These are phyloP conservation scores for Drosophila neoperkinsi DNA, from an alignment of 2,888 invertebrate genomes.

Conservation along the genomic window DNA sequence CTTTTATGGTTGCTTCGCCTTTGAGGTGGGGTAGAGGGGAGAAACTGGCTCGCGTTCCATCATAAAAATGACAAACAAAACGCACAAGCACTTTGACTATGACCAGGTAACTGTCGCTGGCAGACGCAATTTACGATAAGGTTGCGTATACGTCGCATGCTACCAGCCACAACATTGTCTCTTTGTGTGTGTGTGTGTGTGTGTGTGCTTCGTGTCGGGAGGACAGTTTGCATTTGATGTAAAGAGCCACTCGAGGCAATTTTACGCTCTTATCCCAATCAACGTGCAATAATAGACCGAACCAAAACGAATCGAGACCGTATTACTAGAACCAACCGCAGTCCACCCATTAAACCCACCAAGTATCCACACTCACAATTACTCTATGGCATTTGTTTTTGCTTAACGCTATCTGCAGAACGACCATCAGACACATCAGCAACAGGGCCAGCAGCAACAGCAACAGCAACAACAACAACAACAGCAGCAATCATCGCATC, in stretches of 20 bases:
- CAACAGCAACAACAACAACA: conserved; percentile 51
- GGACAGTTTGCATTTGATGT: conserved; percentile 69
- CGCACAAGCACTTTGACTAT: conserved; percentile 23
- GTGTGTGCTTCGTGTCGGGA: conserved; percentile 24
- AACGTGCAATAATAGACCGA: conserved; percentile 65
- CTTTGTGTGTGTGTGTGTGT: conserved; percentile 11
- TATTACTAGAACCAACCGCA: conserved; percentile 20
- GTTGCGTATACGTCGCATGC: conserved; percentile 49
- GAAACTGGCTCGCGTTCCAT: conserved; percentile 26
- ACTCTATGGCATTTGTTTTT: conserved; percentile 54
- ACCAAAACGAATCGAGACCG: conserved; percentile 23
- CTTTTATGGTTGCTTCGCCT: conserved; percentile 53
- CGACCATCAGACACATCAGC: conserved; percentile 78
- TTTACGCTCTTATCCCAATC: conserved; percentile 73
- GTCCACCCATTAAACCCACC: background rate
- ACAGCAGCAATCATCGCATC: conserved; percentile 57
- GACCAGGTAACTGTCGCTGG: conserved; percentile 44
- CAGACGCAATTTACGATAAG: conserved; percentile 71
- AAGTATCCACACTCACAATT: conserved; percentile 21
- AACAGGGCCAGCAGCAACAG: conserved; percentile 64
- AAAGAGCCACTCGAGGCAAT: conserved; percentile 74
- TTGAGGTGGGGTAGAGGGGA: background rate
- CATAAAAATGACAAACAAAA: conserved; percentile 42
- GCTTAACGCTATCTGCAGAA: conserved; percentile 57
- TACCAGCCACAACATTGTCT: conserved; percentile 46